Base-by-base conservation (phyloP, 2,797 vertebrate genomes). In the Moxostoma hubbsi region DNA sequence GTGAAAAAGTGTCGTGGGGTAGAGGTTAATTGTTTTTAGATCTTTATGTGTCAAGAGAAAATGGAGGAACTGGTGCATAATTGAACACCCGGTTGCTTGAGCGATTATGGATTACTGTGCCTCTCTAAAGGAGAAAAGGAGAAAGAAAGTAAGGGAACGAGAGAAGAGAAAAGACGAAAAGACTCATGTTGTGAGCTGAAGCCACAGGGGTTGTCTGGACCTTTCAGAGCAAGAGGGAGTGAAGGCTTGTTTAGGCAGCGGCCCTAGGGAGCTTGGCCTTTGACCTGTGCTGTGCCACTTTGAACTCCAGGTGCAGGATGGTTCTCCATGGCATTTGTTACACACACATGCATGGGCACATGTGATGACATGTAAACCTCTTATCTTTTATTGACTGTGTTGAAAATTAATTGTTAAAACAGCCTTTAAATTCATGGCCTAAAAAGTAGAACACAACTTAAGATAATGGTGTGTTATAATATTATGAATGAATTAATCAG, bases 1-100 rank as follows among this genome's bases (percentile, higher is more conserved):
- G 86, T 87, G 51, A 72, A 75, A 80, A 74, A 10, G 18, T 86
- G 82, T 83, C 86, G 88, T 86, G 72, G 84, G 81, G 89, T 89
- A 93, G 89, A 93, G 92, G 94, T 96, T 96, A 96, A 95, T 94
- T 94, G 92, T 94, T 94, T 94, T 94, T 89, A 90, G 92, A 93
- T 93, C 90, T 90, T 86, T 87, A 90, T 89, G 87, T 83, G 84
- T 87, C 90, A 91, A 84, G 86, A 93, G 92, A 93, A 92, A 92
- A 92, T 89, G 89, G 90, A 75, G 82, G 91, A 90, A 81, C 81
- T 80, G 82, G 88, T 85, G 89, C 90, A 93, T 93, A 94, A 91
- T 93, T 94, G 93, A 94, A 91, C 92, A 85, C 90, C 92, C 88
- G 88, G 93, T 93, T 91, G 93, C 93, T 90, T 92, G 89, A 91